Evolutionary conservation across 2,797 vertebrate species (phyloP).

Genomic region (Decapterus maruadsi): DNA sequence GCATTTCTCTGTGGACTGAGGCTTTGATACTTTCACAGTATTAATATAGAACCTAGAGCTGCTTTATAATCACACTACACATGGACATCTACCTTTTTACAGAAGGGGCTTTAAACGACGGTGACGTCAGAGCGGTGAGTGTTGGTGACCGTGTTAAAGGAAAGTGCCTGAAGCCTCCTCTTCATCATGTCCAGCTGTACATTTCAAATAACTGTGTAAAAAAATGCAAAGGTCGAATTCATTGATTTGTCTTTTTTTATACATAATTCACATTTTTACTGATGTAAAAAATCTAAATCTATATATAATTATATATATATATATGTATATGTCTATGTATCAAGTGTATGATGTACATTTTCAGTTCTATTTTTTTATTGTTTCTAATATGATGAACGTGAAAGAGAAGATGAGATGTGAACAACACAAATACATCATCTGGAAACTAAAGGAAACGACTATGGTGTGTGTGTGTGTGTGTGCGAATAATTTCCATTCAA

Average conservation of each 20-base stretch:
- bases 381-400: conserved; percentile 93
- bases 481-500: too few relatives aligned
- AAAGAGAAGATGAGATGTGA: conserved; percentile 67
- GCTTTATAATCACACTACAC: too few relatives aligned
- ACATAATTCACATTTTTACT: conserved; percentile 93
- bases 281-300: conserved; percentile 79
- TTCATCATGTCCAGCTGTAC: conserved; percentile 87
- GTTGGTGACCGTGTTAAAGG: conserved; percentile 79
- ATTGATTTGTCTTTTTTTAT: conserved; percentile 78
- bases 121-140: neutral
- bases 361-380: conserved; percentile 97
- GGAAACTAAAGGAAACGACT: conserved; percentile 72
- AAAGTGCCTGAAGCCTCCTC: conserved; percentile 92
- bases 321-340: conserved; percentile 54
- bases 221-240: conserved; percentile 84
- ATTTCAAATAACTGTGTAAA: conserved; percentile 62
- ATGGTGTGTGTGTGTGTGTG: neutral
- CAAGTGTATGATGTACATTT: conserved; percentile 97
- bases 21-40: too few relatives aligned
- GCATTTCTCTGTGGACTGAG: too few relatives aligned
- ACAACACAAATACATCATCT: conserved; percentile 92
- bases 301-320: neutral
- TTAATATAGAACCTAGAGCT: too few relatives aligned
- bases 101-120: too few relatives aligned
- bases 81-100: too few relatives aligned